Base-by-base conservation (phyloP, 2,888 invertebrate genomes). In the Diadromus collaris region DNA sequence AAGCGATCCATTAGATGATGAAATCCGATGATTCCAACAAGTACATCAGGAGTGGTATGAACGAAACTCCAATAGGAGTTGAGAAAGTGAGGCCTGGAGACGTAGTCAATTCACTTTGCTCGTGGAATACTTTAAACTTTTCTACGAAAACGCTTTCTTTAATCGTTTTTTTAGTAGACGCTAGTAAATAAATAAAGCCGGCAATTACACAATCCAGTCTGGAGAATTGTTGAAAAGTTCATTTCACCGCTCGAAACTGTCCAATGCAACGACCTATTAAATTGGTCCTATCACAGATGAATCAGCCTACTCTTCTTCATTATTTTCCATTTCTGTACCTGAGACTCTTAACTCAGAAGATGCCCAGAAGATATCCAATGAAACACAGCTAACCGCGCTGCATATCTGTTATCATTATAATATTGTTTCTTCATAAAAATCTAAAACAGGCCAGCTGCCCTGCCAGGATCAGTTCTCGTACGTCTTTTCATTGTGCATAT, bases 191-290 rank as follows among this genome's bases (percentile, higher is more conserved):
- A 56, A 56, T 41, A 54, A 21, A 34, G 24, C n/a, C 2, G 7
- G 19, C 32, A 34, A 60, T 38, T 13, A 54, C 24, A 38, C 24
- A n/a, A n/a, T 51, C 16, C 16, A 67, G n/a, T 51, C 51, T 34
- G 34, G 34, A 67, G 24, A 24, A 9, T 34, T n/a, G 21, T 51
- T 67, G 51, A 38, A 51, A 38, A 54, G 34, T 67, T 67, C 24
- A 54, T 54, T 54, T 9, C 24, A n/a, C 34, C 13, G 7, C 34
- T 24, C 5, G 6, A 16, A 56, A 56, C 29, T 27, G 27, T 51
- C 9, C 51, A 24, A 24, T 21, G 24, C 21, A 54, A 54, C 13
- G 27, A 24, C 13, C 21, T 51, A 4, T 10, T 24, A 54, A 54
- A 13, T 21, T 4, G 16, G 27, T 6, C 27, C 54, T 27, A 54